These are phyloP conservation scores for Centropus unirufus DNA, from an alignment of 2,113 vertebrate species.

Conservation along the genomic window DNA sequence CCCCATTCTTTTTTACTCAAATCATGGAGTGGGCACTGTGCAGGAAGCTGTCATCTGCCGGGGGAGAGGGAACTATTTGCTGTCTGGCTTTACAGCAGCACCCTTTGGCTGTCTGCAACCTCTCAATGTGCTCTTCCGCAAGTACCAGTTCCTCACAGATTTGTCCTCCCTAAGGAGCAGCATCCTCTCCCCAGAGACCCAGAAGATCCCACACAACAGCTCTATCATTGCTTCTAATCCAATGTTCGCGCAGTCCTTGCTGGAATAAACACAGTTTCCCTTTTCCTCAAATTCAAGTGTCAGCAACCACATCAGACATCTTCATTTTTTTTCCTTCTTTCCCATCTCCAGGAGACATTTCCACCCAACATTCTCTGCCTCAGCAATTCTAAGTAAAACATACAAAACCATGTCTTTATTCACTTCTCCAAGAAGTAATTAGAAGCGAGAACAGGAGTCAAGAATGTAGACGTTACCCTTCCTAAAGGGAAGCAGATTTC, in stretches of 20 bases:
- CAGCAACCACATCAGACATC: neutral
- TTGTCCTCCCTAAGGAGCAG: neutral
- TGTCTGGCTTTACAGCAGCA: neutral
- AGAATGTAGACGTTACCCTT: conserved; percentile 34
- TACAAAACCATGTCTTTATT: conserved; percentile 63
- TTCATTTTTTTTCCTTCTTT: neutral
- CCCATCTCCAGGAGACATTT: conserved; percentile 12
- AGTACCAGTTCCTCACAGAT: neutral
- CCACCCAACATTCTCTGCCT: conserved; percentile 58
- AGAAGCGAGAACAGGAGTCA: conserved; percentile 61
- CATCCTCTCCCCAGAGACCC: neutral
- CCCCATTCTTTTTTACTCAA: fast-evolving
- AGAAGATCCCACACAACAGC: neutral
- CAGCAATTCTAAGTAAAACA: conserved; percentile 74
- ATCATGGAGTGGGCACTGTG: neutral
- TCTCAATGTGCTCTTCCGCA: neutral
- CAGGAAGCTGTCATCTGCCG: neutral
- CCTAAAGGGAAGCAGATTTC: conserved; percentile 71
- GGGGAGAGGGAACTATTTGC: neutral
- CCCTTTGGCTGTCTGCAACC: fast-evolving
- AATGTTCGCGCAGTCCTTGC: neutral
- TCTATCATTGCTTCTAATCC: neutral
- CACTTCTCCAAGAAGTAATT: conserved; percentile 75
- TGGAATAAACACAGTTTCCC: neutral
- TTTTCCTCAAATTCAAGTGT: neutral